Evolutionary conservation across 2,888 invertebrate genomes (phyloP).

Genomic region (Lithophane socia): DNA sequence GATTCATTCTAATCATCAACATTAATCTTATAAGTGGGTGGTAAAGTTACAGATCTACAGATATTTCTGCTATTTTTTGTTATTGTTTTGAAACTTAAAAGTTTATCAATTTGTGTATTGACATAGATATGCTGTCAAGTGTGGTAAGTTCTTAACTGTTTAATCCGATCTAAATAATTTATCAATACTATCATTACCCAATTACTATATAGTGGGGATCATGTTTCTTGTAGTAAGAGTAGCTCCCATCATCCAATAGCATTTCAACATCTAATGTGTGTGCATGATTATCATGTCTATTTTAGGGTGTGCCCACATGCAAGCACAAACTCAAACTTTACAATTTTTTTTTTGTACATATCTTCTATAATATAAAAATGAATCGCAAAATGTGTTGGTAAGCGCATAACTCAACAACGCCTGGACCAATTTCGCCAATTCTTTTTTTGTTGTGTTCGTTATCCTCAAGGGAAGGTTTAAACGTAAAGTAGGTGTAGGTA

Average conservation of each 20-base stretch:
- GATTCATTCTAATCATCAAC: not conserved
- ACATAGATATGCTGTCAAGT: slow-evolving; percentile 25
- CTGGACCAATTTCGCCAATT: no score
- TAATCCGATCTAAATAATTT: not conserved
- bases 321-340: not conserved
- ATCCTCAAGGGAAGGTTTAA: no score
- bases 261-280: not conserved
- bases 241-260: not conserved
- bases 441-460: no score
- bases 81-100: not conserved
- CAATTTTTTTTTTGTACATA: no score
- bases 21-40: not conserved
- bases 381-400: no score
- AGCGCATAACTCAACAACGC: no score
- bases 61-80: slow-evolving; percentile 7
- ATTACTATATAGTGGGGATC: no score
- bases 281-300: not conserved
- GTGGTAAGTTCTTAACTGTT: slow-evolving; percentile 20
- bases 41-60: not conserved
- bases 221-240: no score
- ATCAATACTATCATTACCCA: not conserved
- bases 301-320: not conserved
- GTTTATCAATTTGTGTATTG: slow-evolving; percentile 21
- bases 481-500: no score
- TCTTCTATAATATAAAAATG: no score